phyloP scores from a whole-genome alignment of 2,888 invertebrate genomes.

The Drosophila melanosoma region DNA sequence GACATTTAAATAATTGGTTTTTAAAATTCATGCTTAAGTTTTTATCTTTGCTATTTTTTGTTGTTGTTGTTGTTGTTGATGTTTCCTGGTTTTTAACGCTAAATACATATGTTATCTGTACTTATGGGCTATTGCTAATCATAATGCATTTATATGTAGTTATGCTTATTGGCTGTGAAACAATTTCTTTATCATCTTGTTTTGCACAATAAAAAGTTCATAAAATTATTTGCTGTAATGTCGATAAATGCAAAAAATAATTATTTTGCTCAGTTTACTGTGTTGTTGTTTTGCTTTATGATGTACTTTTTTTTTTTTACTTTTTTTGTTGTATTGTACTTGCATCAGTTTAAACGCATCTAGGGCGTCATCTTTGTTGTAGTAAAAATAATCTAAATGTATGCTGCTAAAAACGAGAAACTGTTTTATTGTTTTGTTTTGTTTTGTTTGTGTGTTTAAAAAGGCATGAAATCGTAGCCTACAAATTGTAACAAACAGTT shows the following conservation, averaged over 20 bases:
- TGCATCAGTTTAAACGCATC: slow-evolving; percentile 73
- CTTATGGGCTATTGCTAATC: slow-evolving; percentile 81
- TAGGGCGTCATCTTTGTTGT: slow-evolving; percentile 43
- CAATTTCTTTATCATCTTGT: slow-evolving; percentile 39
- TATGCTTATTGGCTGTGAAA: slow-evolving; percentile 74
- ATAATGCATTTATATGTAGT: slow-evolving; percentile 64
- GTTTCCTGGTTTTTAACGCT: slow-evolving; percentile 39
- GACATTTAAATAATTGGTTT: slow-evolving; percentile 31
- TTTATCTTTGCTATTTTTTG: slow-evolving; percentile 54
- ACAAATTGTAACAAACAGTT: slow-evolving; percentile 38
- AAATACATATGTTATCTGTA: slow-evolving; percentile 61
- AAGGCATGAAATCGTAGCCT: slow-evolving; percentile 33
- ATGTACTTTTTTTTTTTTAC: slow-evolving; percentile 42
- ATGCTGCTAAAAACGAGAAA: slow-evolving; percentile 72
- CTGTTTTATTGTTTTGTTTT: slow-evolving; percentile 36
- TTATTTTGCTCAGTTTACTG: slow-evolving; percentile 58
- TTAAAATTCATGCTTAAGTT: slow-evolving; percentile 50
- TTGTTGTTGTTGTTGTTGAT: slow-evolving; percentile 32
- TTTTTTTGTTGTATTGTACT: slow-evolving; percentile 76
- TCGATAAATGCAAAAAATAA: slow-evolving; percentile 49
- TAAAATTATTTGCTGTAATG: slow-evolving; percentile 34
- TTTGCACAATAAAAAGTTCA: slow-evolving; percentile 41
- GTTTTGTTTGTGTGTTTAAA: slow-evolving; percentile 18
- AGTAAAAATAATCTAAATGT: slow-evolving; percentile 61
- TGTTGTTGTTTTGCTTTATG: slow-evolving; percentile 34